Base-by-base conservation (phyloP, 2,888 invertebrate genomes). In the Amblyjoppa proteus region DNA sequence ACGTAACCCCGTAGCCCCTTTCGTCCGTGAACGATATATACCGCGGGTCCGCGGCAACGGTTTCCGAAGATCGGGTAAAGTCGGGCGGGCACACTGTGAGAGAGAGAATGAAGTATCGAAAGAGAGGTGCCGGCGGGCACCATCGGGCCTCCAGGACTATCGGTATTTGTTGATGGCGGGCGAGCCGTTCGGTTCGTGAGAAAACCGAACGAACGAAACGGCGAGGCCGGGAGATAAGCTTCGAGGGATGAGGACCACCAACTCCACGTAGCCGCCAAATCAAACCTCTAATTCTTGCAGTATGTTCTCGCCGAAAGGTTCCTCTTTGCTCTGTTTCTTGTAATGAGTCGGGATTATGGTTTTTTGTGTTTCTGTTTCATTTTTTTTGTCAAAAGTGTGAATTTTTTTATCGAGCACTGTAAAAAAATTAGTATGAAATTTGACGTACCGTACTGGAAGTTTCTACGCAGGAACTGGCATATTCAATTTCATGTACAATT, bases 271-370 rank as follows among this genome's bases (percentile, higher is more conserved):
- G 86, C 88, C 87, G 87, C 25, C 20, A 90, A 91, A 91, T 91
- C 90, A 90, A 90, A 89, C 89, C 88, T 87, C 88, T 90, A 89
- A 91, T 91, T 91, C 91, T 88, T 90, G 90, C 90, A 90, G 87
- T 88, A 16, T 25, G n/a, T 31, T 41, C 51, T n/a, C 11, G 34
- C 11, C 13, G 66, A 51, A 64, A 51, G 49, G 16, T 5, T 64
- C 1, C 1, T 20, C 45, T 75, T 31, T 38, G 1, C 25, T 41
- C 4, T 9, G 6, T 34, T 75, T 64, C 38, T 41, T 51, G n/a
- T 34, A 49, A 66, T 20, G 25, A 66, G 51, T 66, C 5, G 2
- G 20, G 11, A 49, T 49, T 45, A n/a, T 34, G 16, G 11, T 9
- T 41, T 11, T 41, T 41, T 2, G 2, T 41, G 0, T 11, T 49